These are phyloP conservation scores for Sycophaga agraensis DNA, from an alignment of 1,140 invertebrate species.

Conservation along the genomic window DNA sequence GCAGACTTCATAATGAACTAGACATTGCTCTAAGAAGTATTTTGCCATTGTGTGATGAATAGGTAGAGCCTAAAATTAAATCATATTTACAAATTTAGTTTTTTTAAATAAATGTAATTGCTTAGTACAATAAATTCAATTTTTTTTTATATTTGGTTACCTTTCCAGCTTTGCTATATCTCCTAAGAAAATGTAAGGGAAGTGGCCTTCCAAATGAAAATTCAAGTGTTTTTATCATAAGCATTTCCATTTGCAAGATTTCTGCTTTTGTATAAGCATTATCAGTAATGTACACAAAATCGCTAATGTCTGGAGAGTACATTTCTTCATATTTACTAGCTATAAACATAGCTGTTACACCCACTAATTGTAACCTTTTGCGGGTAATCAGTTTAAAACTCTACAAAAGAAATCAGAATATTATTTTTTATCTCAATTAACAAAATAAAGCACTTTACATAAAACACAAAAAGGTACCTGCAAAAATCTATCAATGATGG, in stretches of 20 bases:
- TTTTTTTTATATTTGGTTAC: conserved; percentile 47
- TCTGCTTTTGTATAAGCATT: conserved; percentile 80
- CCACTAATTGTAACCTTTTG: conserved; percentile 84
- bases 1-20: conserved; percentile 80
- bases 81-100: conserved; percentile 4
- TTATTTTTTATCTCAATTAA: neutral
- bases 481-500: conserved; percentile 88
- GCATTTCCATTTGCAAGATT: conserved; percentile 81
- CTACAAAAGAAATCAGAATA: conserved; percentile 44
- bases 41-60: conserved; percentile 86
- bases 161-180: conserved; percentile 75
- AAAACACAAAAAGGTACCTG: conserved; percentile 74
- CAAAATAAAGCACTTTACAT: neutral
- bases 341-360: conserved; percentile 87
- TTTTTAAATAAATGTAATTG: conserved; percentile 6
- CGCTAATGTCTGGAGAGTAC: conserved; percentile 81
- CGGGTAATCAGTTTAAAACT: conserved; percentile 62
- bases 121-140: neutral
- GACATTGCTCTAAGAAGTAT: conserved; percentile 86
- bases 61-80: conserved; percentile 53
- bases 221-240: conserved; percentile 74
- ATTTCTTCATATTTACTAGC: conserved; percentile 97
- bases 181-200: conserved; percentile 84
- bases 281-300: conserved; percentile 93
- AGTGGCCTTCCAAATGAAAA: conserved; percentile 84